These are phyloP conservation scores for Calcarius lapponicus DNA, from an alignment of 2,797 vertebrate genomes.

Conservation along the genomic window DNA sequence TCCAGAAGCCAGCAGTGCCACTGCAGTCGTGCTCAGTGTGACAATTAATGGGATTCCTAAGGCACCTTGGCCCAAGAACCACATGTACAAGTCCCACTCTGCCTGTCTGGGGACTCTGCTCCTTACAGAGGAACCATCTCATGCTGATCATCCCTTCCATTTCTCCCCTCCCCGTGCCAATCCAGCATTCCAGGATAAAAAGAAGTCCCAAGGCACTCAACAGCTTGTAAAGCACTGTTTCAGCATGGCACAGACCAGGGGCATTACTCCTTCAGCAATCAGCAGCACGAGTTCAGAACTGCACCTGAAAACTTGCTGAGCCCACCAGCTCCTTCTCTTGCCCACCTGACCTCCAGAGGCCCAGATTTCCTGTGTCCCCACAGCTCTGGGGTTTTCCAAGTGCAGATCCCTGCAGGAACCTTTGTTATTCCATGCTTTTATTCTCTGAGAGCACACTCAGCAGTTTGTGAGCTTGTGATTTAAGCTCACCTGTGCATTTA, in stretches of 20 bases:
- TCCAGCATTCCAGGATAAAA: background rate
- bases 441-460: background rate
- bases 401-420: fast-evolving
- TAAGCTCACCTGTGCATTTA: background rate
- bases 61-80: background rate
- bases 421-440: background rate
- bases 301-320: background rate
- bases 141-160: background rate
- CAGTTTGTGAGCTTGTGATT: background rate
- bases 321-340: background rate
- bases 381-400: fast-evolving
- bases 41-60: background rate
- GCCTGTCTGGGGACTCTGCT: background rate
- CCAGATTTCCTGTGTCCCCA: background rate
- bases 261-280: background rate
- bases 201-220: background rate
- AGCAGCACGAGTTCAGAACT: fast-evolving
- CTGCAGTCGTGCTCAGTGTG: background rate
- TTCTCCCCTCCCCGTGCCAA: fast-evolving
- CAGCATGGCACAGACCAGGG: background rate
- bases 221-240: fast-evolving
- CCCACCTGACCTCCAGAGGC: background rate
- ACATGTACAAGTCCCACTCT: background rate
- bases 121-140: background rate
- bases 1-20: background rate